Conservation (phyloP, 2,888 invertebrate species). For the Lypha dubia region DNA sequence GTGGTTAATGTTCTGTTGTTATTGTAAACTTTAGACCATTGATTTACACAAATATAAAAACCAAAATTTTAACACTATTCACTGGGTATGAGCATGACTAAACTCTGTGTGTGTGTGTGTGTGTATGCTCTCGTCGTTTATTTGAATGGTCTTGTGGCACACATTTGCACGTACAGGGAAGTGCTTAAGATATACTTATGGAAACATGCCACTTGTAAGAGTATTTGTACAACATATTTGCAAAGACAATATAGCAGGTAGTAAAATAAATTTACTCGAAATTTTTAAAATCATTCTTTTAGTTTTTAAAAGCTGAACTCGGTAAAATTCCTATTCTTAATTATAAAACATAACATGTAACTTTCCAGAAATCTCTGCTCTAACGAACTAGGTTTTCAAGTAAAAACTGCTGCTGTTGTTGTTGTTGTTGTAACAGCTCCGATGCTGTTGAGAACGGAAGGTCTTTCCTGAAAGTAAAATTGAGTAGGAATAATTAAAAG, state of each 20-base stretch:
- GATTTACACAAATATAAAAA: conserved; percentile 70
- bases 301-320: too few relatives aligned
- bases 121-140: conserved; percentile 11
- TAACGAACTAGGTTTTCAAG: too few relatives aligned
- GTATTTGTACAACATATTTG: conserved; percentile 40
- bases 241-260: conserved; percentile 1
- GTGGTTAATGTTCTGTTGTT: conserved; percentile 59
- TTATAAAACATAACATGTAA: too few relatives aligned
- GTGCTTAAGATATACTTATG: conserved; percentile 34
- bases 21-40: conserved; percentile 61
- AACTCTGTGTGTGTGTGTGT: conserved; percentile 10
- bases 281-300: too few relatives aligned
- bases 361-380: too few relatives aligned
- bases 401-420: too few relatives aligned
- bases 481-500: too few relatives aligned
- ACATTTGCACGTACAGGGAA: conserved; percentile 30
- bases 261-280: neutral
- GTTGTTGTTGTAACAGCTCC: too few relatives aligned
- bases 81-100: conserved; percentile 15
- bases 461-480: too few relatives aligned
- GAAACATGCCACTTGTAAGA: conserved; percentile 32
- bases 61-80: conserved; percentile 56
- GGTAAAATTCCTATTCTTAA: too few relatives aligned
- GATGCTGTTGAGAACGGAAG: too few relatives aligned
- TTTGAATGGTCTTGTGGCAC: conserved; percentile 3